Conservation (phyloP, 92 coral and sea anemone species). For the Epizoanthus illoricatus region DNA sequence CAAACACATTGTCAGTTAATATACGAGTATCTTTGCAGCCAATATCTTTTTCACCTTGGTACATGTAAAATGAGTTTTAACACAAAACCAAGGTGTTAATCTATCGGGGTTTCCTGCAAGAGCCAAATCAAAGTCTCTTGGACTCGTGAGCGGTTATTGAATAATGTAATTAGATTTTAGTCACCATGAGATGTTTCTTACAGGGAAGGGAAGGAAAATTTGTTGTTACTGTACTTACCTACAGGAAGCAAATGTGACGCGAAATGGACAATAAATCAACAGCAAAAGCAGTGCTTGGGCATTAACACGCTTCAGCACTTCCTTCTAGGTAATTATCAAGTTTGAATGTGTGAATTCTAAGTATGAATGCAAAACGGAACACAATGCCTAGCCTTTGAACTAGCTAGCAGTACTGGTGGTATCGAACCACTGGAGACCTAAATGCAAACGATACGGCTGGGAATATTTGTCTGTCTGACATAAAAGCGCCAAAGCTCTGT, state of each 20-base stretch:
- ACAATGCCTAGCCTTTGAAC: neutral
- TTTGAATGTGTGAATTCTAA: slow-evolving; percentile 36
- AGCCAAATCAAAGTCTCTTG: neutral
- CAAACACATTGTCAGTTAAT: slow-evolving; percentile 16
- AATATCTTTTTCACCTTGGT: slow-evolving; percentile 25
- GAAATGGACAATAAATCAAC: slow-evolving; percentile 17
- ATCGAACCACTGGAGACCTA: slow-evolving; percentile 5
- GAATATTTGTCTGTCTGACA: neutral
- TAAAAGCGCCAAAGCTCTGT: neutral
- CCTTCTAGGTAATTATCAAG: slow-evolving; percentile 38
- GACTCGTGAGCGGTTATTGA: slow-evolving; percentile 2
- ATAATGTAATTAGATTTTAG: slow-evolving; percentile 15
- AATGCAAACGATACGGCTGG: neutral
- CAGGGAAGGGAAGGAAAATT: neutral
- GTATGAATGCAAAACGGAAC: slow-evolving; percentile 20
- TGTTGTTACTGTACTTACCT: slow-evolving; percentile 31
- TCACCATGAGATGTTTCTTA: neutral
- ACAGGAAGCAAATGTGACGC: neutral
- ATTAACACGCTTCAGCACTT: slow-evolving; percentile 28
- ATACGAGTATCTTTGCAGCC: slow-evolving; percentile 23
- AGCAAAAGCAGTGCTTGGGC: slow-evolving; percentile 1
- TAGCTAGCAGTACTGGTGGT: neutral
- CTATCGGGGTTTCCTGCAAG: slow-evolving; percentile 12
- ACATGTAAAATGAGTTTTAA: slow-evolving; percentile 3
- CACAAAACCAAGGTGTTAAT: slow-evolving; percentile 36